Evolutionary conservation across 2,797 vertebrate species (phyloP).

Genomic region (Ctenopoma kingsleyae): DNA sequence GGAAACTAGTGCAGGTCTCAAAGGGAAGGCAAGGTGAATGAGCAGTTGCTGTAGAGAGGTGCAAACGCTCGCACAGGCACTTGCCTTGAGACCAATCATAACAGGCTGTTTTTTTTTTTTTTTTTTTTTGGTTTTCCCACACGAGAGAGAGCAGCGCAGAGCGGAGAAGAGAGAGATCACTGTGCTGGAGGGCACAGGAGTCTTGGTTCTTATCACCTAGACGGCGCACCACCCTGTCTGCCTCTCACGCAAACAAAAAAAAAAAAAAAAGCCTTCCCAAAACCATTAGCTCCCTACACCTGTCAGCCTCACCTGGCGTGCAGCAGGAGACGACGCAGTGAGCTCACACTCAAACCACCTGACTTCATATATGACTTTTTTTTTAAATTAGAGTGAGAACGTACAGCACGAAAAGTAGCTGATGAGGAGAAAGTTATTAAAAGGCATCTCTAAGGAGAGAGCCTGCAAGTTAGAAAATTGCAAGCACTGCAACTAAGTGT

Average conservation of each 20-base stretch:
- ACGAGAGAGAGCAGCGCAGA: slow-evolving; percentile 51
- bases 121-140: slow-evolving; percentile 43
- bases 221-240: slow-evolving; percentile 80
- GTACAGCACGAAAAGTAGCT: slow-evolving; percentile 64
- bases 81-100: slow-evolving; percentile 84
- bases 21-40: slow-evolving; percentile 85
- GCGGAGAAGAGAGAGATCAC: slow-evolving; percentile 70
- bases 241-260: slow-evolving; percentile 75
- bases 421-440: slow-evolving; percentile 78
- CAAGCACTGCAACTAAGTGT: slow-evolving; percentile 71
- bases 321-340: slow-evolving; percentile 43
- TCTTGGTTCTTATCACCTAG: slow-evolving; percentile 80
- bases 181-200: slow-evolving; percentile 78
- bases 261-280: slow-evolving; percentile 39
- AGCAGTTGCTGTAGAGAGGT: slow-evolving; percentile 79
- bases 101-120: slow-evolving; percentile 53
- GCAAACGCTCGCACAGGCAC: slow-evolving; percentile 75
- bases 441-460: slow-evolving; percentile 60
- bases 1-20: slow-evolving; percentile 87
- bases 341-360: slow-evolving; percentile 67
- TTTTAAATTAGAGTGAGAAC: slow-evolving; percentile 34
- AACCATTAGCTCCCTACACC: slow-evolving; percentile 76
- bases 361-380: slow-evolving; percentile 41
- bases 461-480: slow-evolving; percentile 58
- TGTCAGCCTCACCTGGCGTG: slow-evolving; percentile 65